Percentiles rank a stretch among this genome's conserved stretches.
Evolutionary conservation across 2,113 vertebrate genomes (phyloP).

Genomic region (Sus scrofa): DNA sequence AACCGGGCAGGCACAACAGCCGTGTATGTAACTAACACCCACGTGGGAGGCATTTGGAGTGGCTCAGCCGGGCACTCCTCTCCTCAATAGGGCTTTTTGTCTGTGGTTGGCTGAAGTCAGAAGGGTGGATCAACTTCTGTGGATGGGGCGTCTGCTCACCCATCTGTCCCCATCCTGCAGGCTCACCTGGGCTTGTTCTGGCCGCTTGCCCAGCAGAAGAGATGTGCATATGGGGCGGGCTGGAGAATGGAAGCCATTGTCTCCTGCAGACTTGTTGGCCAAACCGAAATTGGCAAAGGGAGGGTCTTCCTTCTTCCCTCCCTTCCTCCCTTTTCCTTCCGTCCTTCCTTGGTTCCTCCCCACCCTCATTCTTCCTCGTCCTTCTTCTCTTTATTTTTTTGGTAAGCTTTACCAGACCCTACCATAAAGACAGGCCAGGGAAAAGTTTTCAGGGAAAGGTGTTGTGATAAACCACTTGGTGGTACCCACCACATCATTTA

Average conservation of each 20-base stretch:
- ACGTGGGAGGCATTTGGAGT: accelerated
- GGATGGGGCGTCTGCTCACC: accelerated
- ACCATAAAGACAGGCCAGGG: background rate
- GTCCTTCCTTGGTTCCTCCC: accelerated
- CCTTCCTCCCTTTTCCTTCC: no score
- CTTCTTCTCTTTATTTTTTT: background rate
- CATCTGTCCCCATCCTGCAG: background rate
- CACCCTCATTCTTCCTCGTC: accelerated
- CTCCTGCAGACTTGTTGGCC: background rate
- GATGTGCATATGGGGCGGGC: background rate
- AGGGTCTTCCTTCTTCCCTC: background rate
- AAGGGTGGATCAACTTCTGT: background rate
- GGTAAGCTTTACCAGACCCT: background rate
- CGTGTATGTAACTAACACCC: no score
- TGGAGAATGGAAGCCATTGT: background rate
- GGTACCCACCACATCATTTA: background rate
- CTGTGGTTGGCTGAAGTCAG: background rate
- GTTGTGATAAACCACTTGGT: background rate
- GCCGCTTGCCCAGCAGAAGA: background rate
- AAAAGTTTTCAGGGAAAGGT: background rate
- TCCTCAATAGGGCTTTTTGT: background rate
- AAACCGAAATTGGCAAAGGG: background rate
- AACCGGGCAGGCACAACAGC: background rate
- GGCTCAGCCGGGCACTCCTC: background rate
- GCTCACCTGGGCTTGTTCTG: background rate